A percentile compares a stretch with the other conserved stretches of the same genome.
Evolutionary conservation across 2,113 vertebrate species (phyloP).

Genomic region (Marmota monax): DNA sequence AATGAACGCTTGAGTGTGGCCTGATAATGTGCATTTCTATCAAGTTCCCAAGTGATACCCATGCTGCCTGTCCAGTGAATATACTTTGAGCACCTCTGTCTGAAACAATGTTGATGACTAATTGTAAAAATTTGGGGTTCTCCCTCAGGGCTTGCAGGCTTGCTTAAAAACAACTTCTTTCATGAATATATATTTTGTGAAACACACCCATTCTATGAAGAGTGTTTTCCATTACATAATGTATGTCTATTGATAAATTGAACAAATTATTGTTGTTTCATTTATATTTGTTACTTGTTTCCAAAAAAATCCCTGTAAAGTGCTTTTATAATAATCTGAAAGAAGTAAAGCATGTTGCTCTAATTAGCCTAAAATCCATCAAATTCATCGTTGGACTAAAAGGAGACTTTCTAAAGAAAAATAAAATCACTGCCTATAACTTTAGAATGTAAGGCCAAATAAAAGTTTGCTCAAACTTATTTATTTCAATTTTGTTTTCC

Average conservation of each 20-base stretch:
- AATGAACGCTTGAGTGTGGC: not conserved
- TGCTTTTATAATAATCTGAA: constrained; percentile 46
- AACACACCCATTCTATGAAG: constrained; percentile 17
- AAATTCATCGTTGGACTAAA: not conserved
- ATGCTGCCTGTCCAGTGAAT: not conserved
- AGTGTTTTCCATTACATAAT: constrained; percentile 24
- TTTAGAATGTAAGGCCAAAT: not conserved
- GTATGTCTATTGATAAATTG: not conserved
- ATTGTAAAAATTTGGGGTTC: not conserved
- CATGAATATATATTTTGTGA: not conserved
- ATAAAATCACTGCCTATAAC: not conserved
- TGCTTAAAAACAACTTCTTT: not conserved
- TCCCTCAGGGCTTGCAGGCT: not conserved
- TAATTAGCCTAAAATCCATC: constrained; percentile 48
- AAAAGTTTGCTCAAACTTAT: not conserved
- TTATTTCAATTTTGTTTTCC: constrained; percentile 51
- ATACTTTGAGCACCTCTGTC: not conserved
- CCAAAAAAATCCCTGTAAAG: not conserved
- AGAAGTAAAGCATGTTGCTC: constrained; percentile 28
- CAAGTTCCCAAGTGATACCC: not conserved
- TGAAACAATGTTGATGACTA: not conserved
- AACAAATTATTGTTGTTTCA: not conserved
- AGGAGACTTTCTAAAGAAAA: not conserved
- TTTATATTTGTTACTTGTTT: not conserved
- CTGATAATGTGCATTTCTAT: not conserved